These are phyloP conservation scores for Sarcoramphus papa DNA, from an alignment of 2,797 vertebrate species.

Conservation along the genomic window DNA sequence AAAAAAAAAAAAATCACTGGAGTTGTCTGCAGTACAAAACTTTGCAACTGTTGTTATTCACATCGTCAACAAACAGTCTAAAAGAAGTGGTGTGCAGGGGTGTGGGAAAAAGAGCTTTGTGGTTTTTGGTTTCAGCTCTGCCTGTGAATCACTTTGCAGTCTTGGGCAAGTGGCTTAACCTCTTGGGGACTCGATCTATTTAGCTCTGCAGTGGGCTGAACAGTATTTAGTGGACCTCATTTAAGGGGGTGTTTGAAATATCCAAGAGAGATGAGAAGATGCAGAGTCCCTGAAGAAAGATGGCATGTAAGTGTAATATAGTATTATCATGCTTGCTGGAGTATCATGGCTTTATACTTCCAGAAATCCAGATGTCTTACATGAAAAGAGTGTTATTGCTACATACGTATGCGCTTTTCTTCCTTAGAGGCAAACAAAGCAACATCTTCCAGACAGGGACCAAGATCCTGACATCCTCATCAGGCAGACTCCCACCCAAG, in stretches of 20 bases:
- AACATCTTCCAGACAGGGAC: slow-evolving; percentile 32
- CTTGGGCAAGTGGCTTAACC: slow-evolving; percentile 43
- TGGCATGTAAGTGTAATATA: background rate
- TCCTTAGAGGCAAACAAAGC: background rate
- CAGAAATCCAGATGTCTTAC: slow-evolving; percentile 22
- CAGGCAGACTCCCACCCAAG: slow-evolving; percentile 6
- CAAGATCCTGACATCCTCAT: slow-evolving; percentile 21
- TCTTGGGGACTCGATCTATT: background rate
- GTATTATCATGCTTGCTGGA: background rate
- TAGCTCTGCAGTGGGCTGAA: background rate
- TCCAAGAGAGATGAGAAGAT: background rate
- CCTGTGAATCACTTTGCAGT: slow-evolving; percentile 62
- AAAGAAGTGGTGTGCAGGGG: slow-evolving; percentile 62
- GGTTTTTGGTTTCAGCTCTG: slow-evolving; percentile 53
- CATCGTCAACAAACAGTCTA: slow-evolving; percentile 36
- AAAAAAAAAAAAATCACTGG: background rate
- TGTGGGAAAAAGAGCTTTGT: slow-evolving; percentile 64
- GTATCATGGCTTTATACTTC: background rate
- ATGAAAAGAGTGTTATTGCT: background rate
- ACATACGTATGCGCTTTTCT: background rate
- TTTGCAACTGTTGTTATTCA: slow-evolving; percentile 38
- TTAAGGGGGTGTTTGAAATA: background rate
- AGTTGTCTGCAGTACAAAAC: background rate
- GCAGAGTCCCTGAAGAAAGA: background rate
- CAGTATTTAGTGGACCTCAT: background rate